These are phyloP conservation scores for Nowickia ferox DNA, from an alignment of 2,888 invertebrate species.

Conservation along the genomic window DNA sequence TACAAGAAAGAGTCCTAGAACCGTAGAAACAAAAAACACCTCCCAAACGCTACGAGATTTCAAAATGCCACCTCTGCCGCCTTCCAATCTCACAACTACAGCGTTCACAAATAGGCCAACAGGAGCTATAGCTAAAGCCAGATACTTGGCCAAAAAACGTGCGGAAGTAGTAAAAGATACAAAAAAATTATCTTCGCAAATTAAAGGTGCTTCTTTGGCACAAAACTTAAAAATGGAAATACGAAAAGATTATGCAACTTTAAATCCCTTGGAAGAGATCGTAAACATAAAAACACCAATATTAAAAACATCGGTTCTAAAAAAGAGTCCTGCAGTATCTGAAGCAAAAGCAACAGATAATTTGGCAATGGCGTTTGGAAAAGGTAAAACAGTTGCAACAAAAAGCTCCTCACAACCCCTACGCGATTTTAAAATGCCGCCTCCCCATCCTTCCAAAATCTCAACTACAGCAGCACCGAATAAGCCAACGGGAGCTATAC, in stretches of 20 bases:
- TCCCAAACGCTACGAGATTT: not conserved
- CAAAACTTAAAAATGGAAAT: constrained; percentile 72
- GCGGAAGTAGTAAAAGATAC: not conserved
- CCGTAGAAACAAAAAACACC: too few species aligned
- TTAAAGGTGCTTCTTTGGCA: constrained; percentile 48
- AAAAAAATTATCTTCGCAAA: constrained; percentile 33
- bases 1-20: not conserved
- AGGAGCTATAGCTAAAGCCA: constrained; percentile 32
- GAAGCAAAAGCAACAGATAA: too few species aligned
- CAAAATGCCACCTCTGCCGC: constrained; percentile 58
- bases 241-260: not conserved
- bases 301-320: too few species aligned
- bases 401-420: not conserved
- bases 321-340: too few species aligned
- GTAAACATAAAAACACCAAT: too few species aligned
- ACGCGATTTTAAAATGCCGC: constrained; percentile 55
- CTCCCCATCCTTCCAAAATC: constrained; percentile 16
- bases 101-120: not conserved
- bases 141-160: constrained; percentile 12
- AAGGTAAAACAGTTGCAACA: too few species aligned
- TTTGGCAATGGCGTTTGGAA: too few species aligned
- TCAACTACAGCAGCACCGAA: not conserved
- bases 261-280: too few species aligned
- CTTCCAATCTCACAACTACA: not conserved
- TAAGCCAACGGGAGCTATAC: not conserved